Evolutionary conservation across 2,888 invertebrate genomes (phyloP), one percentile per base, ranked within the genome.

Genomic region (Nomada ferruginata): DNA sequence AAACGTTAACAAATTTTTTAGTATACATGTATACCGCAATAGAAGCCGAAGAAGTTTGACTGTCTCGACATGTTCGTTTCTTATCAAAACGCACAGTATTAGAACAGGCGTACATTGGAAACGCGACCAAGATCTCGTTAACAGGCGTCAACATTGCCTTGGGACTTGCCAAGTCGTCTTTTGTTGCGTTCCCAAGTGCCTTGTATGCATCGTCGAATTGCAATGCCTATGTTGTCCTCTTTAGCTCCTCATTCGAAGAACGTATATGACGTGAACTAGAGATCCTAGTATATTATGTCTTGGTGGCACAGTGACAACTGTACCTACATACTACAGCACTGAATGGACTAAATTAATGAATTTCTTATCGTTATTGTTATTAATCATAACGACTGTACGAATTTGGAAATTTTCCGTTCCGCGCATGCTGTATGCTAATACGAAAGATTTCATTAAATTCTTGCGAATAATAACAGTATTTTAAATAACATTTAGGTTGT

Each of bases 161-260:
- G 44, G 23, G 66, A 59, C 71, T 78, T 83, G 73, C 60, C 47
- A 59, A 71, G 78, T 75, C 55, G 75, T 42, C 83, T 70, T 83
- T 83, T 68, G 83, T 71, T 57, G 53, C 55, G n/a, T 52, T 50
- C 42, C 66, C 63, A 60, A 78, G 74, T 74, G 44, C 36, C 64
- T 77, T 52, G 66, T 68, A 26, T 26, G 53, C 65, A 74, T 74
- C 61, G 65, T 66, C 52, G 61, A 52, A 52, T 61, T 26, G 53
- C 47, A 42, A 71, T 44, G 18, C 29, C 23, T 53, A 42, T 13
- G 53, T n/a, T 53, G 52, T 72, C 18, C 63, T 53, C 36, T 42
- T 63, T 61, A 50, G 26, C 13, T 36, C n/a, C n/a, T 72, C 50
- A 15, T 36, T 29, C 20, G 47, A 50, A 11, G 15, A 36, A 36